Base-by-base conservation (phyloP, 92 coral and sea anemone species). In the Pocillopora meandrina region DNA sequence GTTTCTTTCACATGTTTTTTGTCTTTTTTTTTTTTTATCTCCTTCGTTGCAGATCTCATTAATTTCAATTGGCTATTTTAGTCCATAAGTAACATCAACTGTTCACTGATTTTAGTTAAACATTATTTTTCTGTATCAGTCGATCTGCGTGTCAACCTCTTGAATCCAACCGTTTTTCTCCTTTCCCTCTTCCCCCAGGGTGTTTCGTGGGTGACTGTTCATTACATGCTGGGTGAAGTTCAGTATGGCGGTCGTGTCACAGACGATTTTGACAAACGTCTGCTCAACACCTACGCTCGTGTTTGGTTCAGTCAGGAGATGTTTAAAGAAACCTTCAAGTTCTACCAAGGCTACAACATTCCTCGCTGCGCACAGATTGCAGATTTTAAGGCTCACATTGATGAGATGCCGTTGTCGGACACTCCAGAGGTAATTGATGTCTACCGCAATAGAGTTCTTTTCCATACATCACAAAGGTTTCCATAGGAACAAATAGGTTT, bases 221-320 rank as follows among this genome's bases (percentile, higher is more conserved):
- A 94, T 72, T 96, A 96, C 85, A 96, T 96, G 99, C 94, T 96
- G 73, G 99, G 99, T 69, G 99, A 96, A 66, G 99, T 96, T 56
- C 99, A 96, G 65, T 96, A 96, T 76, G 99, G 99, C 23, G 99
- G 99, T 7, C 95, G 99, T 31, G 99, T 96, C 21, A 96, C 99
- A 1, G 99, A 96, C 72, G 99, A 96, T 85, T 96, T 96, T 61
- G 99, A 96, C 87, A 96, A 96, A 87, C 95, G 99, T 35, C 87
- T 96, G 10, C 92, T 96, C 10, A 96, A 96, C 89, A 96, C 99
- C 34, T 96, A 89, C 57, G 98, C 99, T n/a, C 92, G 90, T 55
- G 97, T 95, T 55, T 96, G 98, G 93, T 96, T 92, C 70, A 92
- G 98, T 31, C 98, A 94, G 76, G 84, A 87, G 61, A 91, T 96